Percentiles rank a stretch among this genome's conserved stretches.
phyloP scores from a whole-genome alignment of 2,888 invertebrate genomes.

The Leucozona laternaria region DNA sequence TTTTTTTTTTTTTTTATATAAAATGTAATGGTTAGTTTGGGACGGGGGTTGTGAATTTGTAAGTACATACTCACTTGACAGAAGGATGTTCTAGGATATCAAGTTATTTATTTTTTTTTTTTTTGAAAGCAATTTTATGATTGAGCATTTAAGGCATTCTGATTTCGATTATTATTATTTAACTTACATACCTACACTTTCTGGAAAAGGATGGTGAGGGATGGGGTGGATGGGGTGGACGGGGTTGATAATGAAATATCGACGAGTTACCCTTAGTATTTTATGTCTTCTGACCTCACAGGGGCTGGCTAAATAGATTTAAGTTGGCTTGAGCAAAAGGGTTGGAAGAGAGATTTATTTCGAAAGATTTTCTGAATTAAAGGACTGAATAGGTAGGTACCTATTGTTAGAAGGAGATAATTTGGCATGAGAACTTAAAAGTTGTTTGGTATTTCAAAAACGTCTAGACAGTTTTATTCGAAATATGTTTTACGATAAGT shows the following conservation, averaged over 20 bases:
- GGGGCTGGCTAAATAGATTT: background rate
- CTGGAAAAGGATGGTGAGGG: no score
- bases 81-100: background rate
- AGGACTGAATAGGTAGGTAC: background rate
- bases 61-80: slow-evolving; percentile 15
- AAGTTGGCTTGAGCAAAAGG: background rate
- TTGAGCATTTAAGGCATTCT: slow-evolving; percentile 51
- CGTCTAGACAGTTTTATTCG: background rate
- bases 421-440: background rate
- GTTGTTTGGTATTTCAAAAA: background rate
- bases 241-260: background rate
- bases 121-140: slow-evolving; percentile 34
- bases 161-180: slow-evolving; percentile 51
- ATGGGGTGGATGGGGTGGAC: background rate
- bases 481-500: background rate
- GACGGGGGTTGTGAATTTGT: slow-evolving; percentile 9
- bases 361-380: background rate
- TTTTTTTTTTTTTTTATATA: background rate
- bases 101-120: background rate
- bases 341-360: background rate
- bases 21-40: background rate
- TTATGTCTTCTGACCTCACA: background rate
- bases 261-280: background rate
- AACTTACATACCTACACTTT: background rate
- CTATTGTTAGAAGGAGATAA: background rate